Evolutionary conservation across 1,140 invertebrate species (phyloP).

Genomic region (Drosophila sp.): DNA sequence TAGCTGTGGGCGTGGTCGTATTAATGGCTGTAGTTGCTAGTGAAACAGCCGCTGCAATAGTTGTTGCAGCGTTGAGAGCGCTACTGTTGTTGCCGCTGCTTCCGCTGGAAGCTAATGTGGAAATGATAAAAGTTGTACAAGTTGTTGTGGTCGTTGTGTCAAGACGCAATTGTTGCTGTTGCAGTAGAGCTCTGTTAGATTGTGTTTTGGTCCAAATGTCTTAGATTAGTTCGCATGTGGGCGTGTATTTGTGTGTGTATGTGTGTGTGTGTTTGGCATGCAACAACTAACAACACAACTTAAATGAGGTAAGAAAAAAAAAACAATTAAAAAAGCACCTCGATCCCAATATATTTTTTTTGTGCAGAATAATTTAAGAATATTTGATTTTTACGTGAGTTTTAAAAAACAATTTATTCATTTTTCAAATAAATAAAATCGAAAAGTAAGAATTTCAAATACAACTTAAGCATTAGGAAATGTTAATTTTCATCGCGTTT

Average conservation of each 20-base stretch:
- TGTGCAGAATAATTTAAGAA: constrained; percentile 63
- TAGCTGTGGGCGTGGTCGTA: constrained; percentile 69
- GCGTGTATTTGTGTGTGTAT: constrained; percentile 29
- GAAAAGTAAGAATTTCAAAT: constrained; percentile 32
- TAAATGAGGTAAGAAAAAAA: constrained; percentile 23
- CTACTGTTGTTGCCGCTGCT: constrained; percentile 48
- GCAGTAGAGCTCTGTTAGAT: constrained; percentile 46
- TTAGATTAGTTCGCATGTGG: constrained; percentile 37
- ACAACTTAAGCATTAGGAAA: constrained; percentile 52
- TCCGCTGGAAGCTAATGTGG: constrained; percentile 59
- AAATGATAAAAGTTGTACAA: constrained; percentile 58
- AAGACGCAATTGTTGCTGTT: constrained; percentile 35
- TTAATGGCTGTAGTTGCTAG: constrained; percentile 72
- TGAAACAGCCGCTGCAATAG: constrained; percentile 67
- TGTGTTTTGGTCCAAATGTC: constrained; percentile 38
- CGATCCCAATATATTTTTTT: constrained; percentile 33
- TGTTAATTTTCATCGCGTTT: background rate
- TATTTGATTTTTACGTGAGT: constrained; percentile 51
- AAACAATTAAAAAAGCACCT: constrained; percentile 12
- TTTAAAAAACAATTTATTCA: constrained; percentile 72
- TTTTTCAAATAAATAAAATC: constrained; percentile 79
- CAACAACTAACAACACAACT: constrained; percentile 42
- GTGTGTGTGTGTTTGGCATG: constrained; percentile 34
- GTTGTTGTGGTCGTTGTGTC: constrained; percentile 39
- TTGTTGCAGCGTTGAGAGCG: constrained; percentile 64